Evolutionary conservation across 2,113 vertebrate species (phyloP).

Genomic region (Abramis brama): DNA sequence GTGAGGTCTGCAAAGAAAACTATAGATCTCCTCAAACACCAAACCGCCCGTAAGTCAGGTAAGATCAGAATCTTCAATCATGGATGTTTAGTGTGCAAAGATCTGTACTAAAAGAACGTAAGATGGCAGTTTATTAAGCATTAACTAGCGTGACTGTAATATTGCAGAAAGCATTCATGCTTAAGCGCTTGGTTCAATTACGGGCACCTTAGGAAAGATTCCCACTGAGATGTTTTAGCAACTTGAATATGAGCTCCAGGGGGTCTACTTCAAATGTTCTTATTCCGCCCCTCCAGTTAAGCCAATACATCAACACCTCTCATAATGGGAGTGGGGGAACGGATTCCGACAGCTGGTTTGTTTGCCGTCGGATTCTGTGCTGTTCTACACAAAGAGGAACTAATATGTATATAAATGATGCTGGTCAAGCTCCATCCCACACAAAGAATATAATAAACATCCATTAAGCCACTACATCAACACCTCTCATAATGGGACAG

Average conservation of each 20-base stretch:
- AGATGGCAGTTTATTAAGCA: slow-evolving; percentile 20
- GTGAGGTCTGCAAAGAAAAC: slow-evolving; percentile 35
- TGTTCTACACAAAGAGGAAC: no score
- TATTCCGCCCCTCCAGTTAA: slow-evolving; percentile 9
- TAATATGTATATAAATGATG: no score
- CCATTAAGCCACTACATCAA: no score
- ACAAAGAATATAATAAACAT: no score
- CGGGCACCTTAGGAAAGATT: slow-evolving; percentile 14
- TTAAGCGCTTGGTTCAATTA: slow-evolving; percentile 33
- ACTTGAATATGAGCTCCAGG: slow-evolving; percentile 24
- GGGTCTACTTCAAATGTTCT: slow-evolving; percentile 36
- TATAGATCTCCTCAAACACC: slow-evolving; percentile 41
- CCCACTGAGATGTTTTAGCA: slow-evolving; percentile 24
- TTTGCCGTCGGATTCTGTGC: no score
- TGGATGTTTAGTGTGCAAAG: background rate
- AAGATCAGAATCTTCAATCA: background rate
- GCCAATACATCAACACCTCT: no score
- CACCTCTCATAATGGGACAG: no score
- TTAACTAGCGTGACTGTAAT: slow-evolving; percentile 39
- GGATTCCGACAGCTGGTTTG: no score
- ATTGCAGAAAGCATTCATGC: background rate
- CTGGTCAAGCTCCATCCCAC: no score
- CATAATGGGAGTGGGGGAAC: no score
- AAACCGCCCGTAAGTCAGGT: background rate
- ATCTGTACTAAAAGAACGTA: background rate